These are phyloP conservation scores for Alectoris magna DNA, from an alignment of 2,797 vertebrate species.

Conservation along the genomic window DNA sequence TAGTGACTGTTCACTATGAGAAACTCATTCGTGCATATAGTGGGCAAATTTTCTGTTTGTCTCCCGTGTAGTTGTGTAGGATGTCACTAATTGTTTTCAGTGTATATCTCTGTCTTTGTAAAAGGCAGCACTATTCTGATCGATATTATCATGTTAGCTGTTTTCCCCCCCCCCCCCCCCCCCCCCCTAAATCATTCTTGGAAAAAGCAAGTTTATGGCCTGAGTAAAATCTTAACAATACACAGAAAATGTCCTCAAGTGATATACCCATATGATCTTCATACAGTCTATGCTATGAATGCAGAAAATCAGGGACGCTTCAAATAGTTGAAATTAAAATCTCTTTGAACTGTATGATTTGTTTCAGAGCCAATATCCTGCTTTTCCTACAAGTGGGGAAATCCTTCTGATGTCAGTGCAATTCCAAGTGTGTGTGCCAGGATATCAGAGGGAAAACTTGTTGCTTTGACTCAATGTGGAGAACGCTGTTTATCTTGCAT, in stretches of 20 bases:
- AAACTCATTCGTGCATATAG: background rate
- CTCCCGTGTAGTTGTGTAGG: background rate
- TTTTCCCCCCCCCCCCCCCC: no score
- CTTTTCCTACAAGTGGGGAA: slow-evolving; percentile 38
- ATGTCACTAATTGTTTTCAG: background rate
- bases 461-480: background rate
- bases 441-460: background rate
- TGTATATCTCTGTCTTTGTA: background rate
- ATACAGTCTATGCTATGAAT: background rate
- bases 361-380: slow-evolving; percentile 30
- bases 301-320: slow-evolving; percentile 33
- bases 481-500: background rate
- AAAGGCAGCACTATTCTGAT: background rate
- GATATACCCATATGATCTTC: background rate
- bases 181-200: background rate
- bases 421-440: background rate
- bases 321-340: slow-evolving; percentile 13
- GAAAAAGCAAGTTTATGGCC: background rate
- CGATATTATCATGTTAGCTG: background rate
- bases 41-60: background rate
- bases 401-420: slow-evolving; percentile 56
- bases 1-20: background rate
- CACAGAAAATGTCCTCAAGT: background rate
- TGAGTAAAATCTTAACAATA: background rate
- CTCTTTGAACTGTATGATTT: slow-evolving; percentile 40